Evolutionary conservation across 2,113 vertebrate species (phyloP), one percentile per base, ranked within the genome.

Genomic region (Hirundichthys speculiger): DNA sequence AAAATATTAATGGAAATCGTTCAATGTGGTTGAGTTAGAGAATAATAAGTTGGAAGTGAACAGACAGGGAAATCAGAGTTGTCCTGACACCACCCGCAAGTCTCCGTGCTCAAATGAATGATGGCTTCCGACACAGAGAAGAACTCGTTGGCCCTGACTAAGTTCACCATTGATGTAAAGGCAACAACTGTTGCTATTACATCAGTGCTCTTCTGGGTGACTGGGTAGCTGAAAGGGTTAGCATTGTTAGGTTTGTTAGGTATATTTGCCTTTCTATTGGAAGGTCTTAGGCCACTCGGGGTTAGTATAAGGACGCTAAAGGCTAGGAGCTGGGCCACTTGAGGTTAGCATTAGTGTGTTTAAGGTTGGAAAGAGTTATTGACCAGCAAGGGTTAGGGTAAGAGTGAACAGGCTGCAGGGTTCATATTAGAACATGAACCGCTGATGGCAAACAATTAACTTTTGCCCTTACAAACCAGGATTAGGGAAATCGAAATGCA

Each of bases 161-260:
- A 84, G 61, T 61, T 70, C 25, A 14, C 68, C 41, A 25, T 49
- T n/a, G n/a, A n/a, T n/a, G n/a, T n/a, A n/a, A n/a, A n/a, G n/a
- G n/a, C 22, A 19, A 77, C 80, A 74, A 54, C 57, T 18, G 52
- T 76, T 41, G 57, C 75, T 83, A 86, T 86, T 79, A 75, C 77
- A 89, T 73, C 77, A 38, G 87, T 90, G 74, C 86, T 69, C 85
- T 91, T 90, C 83, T 75, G 90, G 90, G 87, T 91, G 90, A 89
- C 80, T 69, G 86, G 80, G 43, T 80, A 68, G 69, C 87, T 90
- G 82, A 90, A 82, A 84, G 83, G 88, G 87, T 91, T 84, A 88
- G 79, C 77, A 58, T 64, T 69, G 76, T 85, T 86, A 86, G 86
- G 81, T 79, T n/a, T 40, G 69, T 82, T 74, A 85, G 76, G 79